These are phyloP conservation scores for Spea multiplicata DNA, from an alignment of 2,113 vertebrate species.

Conservation along the genomic window DNA sequence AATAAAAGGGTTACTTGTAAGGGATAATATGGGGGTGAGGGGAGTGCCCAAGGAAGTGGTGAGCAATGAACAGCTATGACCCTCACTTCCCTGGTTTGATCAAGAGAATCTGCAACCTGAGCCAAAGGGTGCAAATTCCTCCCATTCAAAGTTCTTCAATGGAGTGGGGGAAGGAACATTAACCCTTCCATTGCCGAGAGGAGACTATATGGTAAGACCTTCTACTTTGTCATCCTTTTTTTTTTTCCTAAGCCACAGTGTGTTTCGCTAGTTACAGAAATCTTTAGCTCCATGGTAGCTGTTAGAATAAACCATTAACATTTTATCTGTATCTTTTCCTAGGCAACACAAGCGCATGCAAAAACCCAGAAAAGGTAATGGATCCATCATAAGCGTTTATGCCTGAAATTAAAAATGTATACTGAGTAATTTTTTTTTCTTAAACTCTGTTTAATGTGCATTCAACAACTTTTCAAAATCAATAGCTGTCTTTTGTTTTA, in stretches of 20 bases:
- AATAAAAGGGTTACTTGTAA: constrained; percentile 30
- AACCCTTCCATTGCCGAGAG: constrained; percentile 21
- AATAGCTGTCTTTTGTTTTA: too few relatives aligned
- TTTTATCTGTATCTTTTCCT: too few relatives aligned
- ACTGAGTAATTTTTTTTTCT: too few relatives aligned
- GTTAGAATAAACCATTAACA: too few relatives aligned
- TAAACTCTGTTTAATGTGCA: too few relatives aligned
- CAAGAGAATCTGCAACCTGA: constrained; percentile 73
- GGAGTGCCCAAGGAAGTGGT: constrained; percentile 66
- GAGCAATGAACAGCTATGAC: constrained; percentile 64
- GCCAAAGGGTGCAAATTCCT: constrained; percentile 65
- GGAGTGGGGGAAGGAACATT: constrained; percentile 53
- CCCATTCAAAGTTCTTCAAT: constrained; percentile 63
- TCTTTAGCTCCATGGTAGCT: neutral
- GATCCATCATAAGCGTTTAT: too few relatives aligned
- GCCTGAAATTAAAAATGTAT: too few relatives aligned
- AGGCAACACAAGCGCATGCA: too few relatives aligned
- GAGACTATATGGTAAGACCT: neutral
- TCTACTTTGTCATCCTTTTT: neutral
- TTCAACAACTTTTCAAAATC: too few relatives aligned
- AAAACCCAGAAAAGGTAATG: too few relatives aligned
- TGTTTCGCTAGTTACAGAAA: neutral
- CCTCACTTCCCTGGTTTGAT: constrained; percentile 57
- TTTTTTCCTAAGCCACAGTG: constrained; percentile 1
- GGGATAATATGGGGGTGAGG: neutral